These are phyloP conservation scores for Epinephelus coioides DNA, from an alignment of 2,797 vertebrate genomes.

Conservation along the genomic window DNA sequence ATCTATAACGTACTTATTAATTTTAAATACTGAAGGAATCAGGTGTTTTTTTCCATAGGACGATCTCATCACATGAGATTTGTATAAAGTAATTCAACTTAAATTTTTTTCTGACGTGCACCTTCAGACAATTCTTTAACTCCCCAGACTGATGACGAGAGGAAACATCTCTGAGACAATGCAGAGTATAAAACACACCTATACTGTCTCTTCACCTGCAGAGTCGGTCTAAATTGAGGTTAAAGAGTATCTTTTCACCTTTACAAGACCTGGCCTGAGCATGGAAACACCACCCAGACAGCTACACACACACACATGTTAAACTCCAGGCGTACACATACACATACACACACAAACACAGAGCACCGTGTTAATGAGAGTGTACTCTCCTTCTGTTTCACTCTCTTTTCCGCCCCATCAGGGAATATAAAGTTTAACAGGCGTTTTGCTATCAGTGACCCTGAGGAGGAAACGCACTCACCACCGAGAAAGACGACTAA, in stretches of 20 bases:
- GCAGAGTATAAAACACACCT: neutral
- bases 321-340: slow-evolving; percentile 17
- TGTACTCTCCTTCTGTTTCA: slow-evolving; percentile 68
- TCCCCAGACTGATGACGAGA: neutral
- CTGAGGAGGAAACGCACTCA: slow-evolving; percentile 72
- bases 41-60: too few species aligned
- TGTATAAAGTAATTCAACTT: neutral
- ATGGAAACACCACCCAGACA: slow-evolving; percentile 56
- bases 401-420: slow-evolving; percentile 74
- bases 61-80: neutral
- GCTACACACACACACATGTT: slow-evolving; percentile 15
- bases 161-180: neutral
- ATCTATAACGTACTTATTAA: too few species aligned
- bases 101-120: neutral
- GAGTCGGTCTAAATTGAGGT: slow-evolving; percentile 43
- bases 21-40: too few species aligned
- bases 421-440: slow-evolving; percentile 84
- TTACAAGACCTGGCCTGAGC: slow-evolving; percentile 50
- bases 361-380: slow-evolving; percentile 71
- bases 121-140: neutral
- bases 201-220: neutral
- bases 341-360: slow-evolving; percentile 35
- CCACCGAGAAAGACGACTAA: slow-evolving; percentile 72
- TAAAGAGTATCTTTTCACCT: slow-evolving; percentile 56
- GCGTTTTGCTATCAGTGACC: slow-evolving; percentile 83